Conservation (phyloP, 2,888 invertebrate species). For the Gastracanthus pulcherrimus region DNA sequence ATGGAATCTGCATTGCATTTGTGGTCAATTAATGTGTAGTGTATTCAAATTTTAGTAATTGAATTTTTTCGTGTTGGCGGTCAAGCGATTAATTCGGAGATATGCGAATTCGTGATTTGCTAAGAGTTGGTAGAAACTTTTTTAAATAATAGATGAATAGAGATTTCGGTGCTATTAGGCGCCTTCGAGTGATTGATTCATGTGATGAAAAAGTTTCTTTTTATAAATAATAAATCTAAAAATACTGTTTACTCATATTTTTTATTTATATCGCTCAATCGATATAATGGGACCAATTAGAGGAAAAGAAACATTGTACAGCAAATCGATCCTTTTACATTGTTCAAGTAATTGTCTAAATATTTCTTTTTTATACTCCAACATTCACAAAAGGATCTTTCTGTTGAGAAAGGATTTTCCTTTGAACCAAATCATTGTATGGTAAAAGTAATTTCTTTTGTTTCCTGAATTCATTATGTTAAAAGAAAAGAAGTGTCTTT, state of each 20-base stretch:
- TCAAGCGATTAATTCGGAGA: neutral
- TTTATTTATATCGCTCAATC: neutral
- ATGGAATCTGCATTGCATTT: neutral
- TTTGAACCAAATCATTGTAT: no score
- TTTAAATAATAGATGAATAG: neutral
- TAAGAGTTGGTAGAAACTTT: no score
- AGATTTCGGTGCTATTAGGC: neutral
- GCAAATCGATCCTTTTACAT: no score
- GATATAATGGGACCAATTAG: neutral
- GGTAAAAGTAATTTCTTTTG: no score
- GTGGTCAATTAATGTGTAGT: neutral
- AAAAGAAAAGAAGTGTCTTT: no score
- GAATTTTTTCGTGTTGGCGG: neutral
- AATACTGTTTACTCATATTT: neutral
- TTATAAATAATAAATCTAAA: neutral
- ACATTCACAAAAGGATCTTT: no score
- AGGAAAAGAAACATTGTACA: neutral
- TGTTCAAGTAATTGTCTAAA: no score
- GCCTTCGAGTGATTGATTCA: neutral
- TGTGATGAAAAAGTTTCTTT: neutral
- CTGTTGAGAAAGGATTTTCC: no score
- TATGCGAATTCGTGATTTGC: neutral
- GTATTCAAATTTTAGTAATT: neutral
- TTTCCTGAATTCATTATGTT: no score
- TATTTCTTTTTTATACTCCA: no score